These are phyloP conservation scores for Micropoecilia bifurca DNA, from an alignment of 2,797 vertebrate species.

Conservation along the genomic window DNA sequence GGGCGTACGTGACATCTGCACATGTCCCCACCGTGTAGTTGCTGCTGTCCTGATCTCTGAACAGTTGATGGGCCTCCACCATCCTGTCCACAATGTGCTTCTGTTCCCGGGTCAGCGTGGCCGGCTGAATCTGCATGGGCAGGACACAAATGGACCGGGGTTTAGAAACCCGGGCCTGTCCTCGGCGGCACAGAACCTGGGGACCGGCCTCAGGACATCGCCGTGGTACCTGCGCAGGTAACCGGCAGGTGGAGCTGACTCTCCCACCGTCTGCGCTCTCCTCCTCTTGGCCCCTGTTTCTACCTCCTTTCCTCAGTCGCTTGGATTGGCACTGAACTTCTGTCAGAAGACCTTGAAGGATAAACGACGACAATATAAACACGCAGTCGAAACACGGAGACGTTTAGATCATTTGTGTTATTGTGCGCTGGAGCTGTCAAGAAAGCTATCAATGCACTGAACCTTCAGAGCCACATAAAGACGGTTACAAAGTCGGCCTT, in stretches of 20 bases:
- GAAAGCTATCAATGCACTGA: background rate
- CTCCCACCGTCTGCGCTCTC: conserved; percentile 82
- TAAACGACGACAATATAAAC: background rate
- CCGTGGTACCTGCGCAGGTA: conserved; percentile 81
- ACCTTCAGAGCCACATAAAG: too few species aligned
- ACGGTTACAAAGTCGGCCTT: too few species aligned
- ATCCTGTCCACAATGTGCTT: conserved; percentile 87
- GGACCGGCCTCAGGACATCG: background rate
- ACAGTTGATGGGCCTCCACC: conserved; percentile 88
- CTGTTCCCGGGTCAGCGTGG: conserved; percentile 87
- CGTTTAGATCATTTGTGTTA: background rate
- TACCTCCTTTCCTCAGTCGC: conserved; percentile 90
- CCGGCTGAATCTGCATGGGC: conserved; percentile 56
- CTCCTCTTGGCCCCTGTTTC: conserved; percentile 77
- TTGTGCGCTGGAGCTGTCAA: background rate
- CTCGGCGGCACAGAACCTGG: background rate
- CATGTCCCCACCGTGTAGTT: conserved; percentile 80
- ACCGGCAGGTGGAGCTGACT: conserved; percentile 88
- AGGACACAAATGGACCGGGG: background rate
- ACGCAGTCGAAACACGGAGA: background rate
- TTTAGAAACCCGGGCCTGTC: background rate
- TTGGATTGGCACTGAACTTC: conserved; percentile 97
- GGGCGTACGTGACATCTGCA: background rate
- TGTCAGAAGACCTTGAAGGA: conserved; percentile 87
- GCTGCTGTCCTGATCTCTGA: conserved; percentile 82